These are phyloP conservation scores for Platygyra sinensis DNA, from an alignment of 64 coral and sea anemone genomes.

Conservation along the genomic window DNA sequence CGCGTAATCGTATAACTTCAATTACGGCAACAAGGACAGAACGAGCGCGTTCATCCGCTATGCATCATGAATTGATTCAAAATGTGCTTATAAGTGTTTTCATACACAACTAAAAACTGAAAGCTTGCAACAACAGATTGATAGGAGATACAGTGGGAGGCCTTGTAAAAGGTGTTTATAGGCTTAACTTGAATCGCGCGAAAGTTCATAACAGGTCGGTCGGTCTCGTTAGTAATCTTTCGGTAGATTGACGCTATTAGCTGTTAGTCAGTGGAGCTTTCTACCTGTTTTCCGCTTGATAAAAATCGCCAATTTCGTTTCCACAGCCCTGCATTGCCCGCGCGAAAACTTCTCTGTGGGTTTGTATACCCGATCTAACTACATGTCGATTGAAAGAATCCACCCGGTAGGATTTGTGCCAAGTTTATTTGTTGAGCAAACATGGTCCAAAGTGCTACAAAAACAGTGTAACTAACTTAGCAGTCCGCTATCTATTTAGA, in stretches of 20 bases:
- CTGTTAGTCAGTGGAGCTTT: background rate
- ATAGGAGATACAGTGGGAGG: background rate
- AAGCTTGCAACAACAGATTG: background rate
- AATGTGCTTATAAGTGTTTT: background rate
- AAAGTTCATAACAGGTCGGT: background rate
- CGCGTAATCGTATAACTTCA: constrained; percentile 37
- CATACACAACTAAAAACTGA: background rate
- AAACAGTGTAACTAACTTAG: constrained; percentile 36
- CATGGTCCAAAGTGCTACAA: constrained; percentile 38
- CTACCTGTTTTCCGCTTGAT: background rate
- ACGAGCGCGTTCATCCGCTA: background rate
- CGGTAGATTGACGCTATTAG: background rate
- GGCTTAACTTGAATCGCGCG: background rate
- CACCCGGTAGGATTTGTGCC: constrained; percentile 23
- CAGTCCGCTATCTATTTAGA: constrained; percentile 15
- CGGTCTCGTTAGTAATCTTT: background rate
- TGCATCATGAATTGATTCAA: background rate
- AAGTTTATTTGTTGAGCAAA: constrained; percentile 51
- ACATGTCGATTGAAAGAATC: constrained; percentile 6
- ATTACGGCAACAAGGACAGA: constrained; percentile 5
- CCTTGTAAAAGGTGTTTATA: constrained; percentile 7
- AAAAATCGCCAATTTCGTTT: background rate
- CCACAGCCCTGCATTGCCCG: background rate
- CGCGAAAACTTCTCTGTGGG: background rate
- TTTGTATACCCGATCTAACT: constrained; percentile 23